A percentile compares a stretch with the other conserved stretches of the same genome.
Conservation (phyloP, 2,888 invertebrate genomes). For the Temnothorax rugatulus region DNA sequence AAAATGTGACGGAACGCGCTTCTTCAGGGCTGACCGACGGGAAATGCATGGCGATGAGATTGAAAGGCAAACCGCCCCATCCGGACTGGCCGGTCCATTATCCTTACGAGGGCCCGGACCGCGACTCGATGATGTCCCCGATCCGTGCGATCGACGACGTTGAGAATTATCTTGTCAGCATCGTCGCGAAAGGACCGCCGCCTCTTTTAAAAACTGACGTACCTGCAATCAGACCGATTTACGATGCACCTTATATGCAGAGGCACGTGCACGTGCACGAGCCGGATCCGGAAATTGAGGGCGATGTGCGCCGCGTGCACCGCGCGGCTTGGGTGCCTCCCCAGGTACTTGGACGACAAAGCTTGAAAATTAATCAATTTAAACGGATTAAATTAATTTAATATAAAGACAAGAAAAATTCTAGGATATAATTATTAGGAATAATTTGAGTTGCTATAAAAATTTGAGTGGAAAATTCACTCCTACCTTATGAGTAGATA, state of each 20-base stretch:
- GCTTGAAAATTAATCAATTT: not conserved
- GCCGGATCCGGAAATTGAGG: slow-evolving; percentile 72
- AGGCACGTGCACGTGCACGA: slow-evolving; percentile 72
- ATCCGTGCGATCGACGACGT: slow-evolving; percentile 79
- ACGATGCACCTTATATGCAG: slow-evolving; percentile 69
- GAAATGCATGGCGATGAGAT: slow-evolving; percentile 76
- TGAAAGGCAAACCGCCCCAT: slow-evolving; percentile 79
- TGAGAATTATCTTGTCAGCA: slow-evolving; percentile 77
- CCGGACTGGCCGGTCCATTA: slow-evolving; percentile 79
- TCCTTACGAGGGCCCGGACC: slow-evolving; percentile 74
- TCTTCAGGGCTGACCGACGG: slow-evolving; percentile 77
- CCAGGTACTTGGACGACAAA: slow-evolving; percentile 70
- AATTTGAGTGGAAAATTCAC: too few relatives aligned
- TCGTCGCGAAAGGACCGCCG: slow-evolving; percentile 66
- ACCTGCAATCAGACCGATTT: slow-evolving; percentile 12
- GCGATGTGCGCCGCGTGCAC: slow-evolving; percentile 66
- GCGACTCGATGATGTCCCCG: slow-evolving; percentile 70
- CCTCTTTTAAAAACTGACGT: slow-evolving; percentile 40
- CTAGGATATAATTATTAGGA: not conserved
- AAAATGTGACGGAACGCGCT: not conserved
- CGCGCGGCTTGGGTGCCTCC: slow-evolving; percentile 80
- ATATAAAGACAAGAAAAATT: not conserved
- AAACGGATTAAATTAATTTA: not conserved
- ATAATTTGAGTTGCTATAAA: too few relatives aligned
- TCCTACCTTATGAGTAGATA: too few relatives aligned